Percentiles rank a stretch among this genome's conserved stretches.
Conservation (phyloP, 1,140 invertebrate genomes). For the Calosoma granatense region DNA sequence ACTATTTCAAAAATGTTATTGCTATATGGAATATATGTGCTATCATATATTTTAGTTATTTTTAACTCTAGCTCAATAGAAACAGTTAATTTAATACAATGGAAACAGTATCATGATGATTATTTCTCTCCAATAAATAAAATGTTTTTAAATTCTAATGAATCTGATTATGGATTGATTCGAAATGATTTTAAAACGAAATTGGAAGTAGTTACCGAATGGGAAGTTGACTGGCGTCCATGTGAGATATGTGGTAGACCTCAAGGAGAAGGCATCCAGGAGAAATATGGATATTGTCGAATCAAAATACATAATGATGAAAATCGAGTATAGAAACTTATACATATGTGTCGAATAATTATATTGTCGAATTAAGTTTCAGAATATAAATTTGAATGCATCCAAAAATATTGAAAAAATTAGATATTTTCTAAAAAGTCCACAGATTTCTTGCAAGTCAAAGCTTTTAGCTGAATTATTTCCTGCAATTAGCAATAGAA, state of each 20-base stretch:
- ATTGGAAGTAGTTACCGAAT: constrained; percentile 29
- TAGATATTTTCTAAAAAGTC: constrained; percentile 22
- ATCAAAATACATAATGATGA: constrained; percentile 15
- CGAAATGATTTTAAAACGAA: constrained; percentile 24
- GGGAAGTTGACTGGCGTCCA: constrained; percentile 26
- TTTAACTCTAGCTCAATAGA: constrained; percentile 22
- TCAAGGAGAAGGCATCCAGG: constrained; percentile 24
- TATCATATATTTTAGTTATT: constrained; percentile 28
- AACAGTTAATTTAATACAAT: constrained; percentile 37
- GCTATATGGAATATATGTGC: constrained; percentile 10
- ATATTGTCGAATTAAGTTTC: neutral
- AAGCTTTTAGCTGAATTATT: constrained; percentile 31
- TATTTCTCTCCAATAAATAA: constrained; percentile 34
- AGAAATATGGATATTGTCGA: constrained; percentile 29
- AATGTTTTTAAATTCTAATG: constrained; percentile 23
- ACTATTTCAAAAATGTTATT: constrained; percentile 12
- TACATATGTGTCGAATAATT: neutral
- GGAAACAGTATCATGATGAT: constrained; percentile 37
- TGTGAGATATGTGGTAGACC: constrained; percentile 31
- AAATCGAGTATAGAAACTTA: neutral
- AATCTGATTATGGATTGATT: constrained; percentile 24
- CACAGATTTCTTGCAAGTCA: constrained; percentile 33
- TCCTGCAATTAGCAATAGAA: constrained; percentile 36
- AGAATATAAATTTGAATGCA: neutral
- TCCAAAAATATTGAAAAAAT: neutral